Conservation (phyloP, 2,888 invertebrate genomes). For the Eristalinus sepulchralis region DNA sequence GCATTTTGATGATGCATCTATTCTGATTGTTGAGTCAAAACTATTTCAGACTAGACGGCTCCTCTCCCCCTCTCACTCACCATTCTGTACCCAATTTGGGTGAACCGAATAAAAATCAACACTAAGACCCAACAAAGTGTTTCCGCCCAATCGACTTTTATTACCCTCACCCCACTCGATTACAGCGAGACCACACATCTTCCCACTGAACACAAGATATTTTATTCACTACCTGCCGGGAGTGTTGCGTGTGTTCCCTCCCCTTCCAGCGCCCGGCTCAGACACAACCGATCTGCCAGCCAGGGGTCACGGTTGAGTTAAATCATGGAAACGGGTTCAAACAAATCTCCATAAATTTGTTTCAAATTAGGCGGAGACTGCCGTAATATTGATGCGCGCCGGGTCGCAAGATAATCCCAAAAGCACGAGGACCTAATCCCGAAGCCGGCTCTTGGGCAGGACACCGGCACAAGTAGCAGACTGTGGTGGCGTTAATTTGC, state of each 20-base stretch:
- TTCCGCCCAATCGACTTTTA: background rate
- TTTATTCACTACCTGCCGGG: background rate
- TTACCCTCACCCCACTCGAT: background rate
- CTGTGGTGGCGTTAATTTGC: constrained; percentile 46
- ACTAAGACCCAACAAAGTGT: background rate
- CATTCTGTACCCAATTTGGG: too few relatives aligned
- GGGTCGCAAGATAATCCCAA: background rate
- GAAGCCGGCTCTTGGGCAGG: background rate
- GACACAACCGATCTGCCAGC: too few relatives aligned
- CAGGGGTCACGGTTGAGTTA: background rate
- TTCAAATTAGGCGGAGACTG: constrained; percentile 6
- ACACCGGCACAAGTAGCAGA: background rate
- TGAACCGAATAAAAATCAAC: background rate
- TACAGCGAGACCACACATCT: background rate
- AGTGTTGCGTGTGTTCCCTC: background rate
- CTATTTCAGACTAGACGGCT: too few relatives aligned
- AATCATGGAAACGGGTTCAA: background rate
- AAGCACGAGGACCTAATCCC: background rate
- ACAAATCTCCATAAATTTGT: background rate
- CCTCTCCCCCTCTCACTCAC: too few relatives aligned
- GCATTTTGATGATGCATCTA: too few relatives aligned
- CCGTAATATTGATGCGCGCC: background rate
- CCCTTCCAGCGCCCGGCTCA: background rate
- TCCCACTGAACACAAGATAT: background rate
- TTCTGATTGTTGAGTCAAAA: too few relatives aligned